These are phyloP conservation scores for Penelope pileata DNA, from an alignment of 2,113 vertebrate species.

Conservation along the genomic window DNA sequence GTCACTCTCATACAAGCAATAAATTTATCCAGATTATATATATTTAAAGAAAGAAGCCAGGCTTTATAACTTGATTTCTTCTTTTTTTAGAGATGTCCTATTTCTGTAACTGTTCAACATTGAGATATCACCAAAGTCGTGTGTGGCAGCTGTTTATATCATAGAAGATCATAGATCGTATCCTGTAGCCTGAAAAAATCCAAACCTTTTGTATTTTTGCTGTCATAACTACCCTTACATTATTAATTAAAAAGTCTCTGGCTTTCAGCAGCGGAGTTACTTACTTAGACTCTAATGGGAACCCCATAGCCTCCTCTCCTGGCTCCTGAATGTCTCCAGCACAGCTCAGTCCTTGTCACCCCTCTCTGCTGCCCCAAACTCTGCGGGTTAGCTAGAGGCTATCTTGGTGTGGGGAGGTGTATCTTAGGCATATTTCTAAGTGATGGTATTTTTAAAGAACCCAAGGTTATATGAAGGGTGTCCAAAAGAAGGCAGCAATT, in stretches of 20 bases:
- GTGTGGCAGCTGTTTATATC: background rate
- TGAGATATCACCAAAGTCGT: background rate
- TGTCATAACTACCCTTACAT: slow-evolving; percentile 16
- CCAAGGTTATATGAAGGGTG: background rate
- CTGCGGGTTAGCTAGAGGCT: background rate
- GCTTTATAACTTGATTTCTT: background rate
- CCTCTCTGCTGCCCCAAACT: background rate
- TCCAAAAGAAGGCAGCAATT: background rate
- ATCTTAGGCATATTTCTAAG: background rate
- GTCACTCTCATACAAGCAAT: background rate
- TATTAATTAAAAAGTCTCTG: background rate
- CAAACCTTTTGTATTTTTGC: background rate
- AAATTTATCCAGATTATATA: background rate
- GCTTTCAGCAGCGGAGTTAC: background rate
- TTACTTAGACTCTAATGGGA: background rate
- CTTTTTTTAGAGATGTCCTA: background rate
- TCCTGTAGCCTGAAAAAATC: background rate
- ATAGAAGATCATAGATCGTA: too few species aligned
- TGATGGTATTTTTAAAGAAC: background rate
- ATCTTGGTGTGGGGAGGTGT: fast-evolving
- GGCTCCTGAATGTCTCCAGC: background rate
- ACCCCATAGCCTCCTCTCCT: background rate
- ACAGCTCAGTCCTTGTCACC: background rate
- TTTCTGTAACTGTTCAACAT: background rate
- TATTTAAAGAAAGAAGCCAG: background rate